Conservation (phyloP, 2,888 invertebrate genomes). For the Pemphredon lugubris region DNA sequence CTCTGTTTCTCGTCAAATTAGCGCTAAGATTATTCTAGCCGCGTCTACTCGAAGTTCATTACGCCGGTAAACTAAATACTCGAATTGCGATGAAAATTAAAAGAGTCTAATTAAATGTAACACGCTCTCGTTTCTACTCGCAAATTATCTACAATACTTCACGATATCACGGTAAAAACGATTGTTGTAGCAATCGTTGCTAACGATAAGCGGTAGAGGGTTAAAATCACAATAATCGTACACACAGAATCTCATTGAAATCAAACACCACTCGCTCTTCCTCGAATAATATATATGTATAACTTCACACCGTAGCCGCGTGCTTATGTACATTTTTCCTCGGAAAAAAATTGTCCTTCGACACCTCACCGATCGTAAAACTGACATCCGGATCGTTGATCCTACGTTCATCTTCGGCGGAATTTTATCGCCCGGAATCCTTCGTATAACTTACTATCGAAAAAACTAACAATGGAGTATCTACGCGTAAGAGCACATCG, state of each 20-base stretch:
- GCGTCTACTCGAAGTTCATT: no score
- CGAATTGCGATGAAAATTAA: no score
- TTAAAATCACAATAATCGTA: slow-evolving; percentile 52
- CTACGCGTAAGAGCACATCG: slow-evolving; percentile 67
- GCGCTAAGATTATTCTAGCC: no score
- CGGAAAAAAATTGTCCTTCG: slow-evolving; percentile 20
- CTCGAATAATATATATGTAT: slow-evolving; percentile 12
- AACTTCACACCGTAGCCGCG: slow-evolving; percentile 23
- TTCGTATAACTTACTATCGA: slow-evolving; percentile 53
- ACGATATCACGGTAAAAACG: neutral
- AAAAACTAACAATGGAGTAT: slow-evolving; percentile 56
- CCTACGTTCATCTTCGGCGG: neutral
- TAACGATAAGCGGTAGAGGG: slow-evolving; percentile 51
- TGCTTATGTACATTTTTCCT: no score
- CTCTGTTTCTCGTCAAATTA: neutral
- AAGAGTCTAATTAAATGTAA: no score
- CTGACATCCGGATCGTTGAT: neutral
- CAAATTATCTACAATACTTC: neutral
- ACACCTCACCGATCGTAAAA: slow-evolving; percentile 27
- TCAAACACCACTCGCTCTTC: slow-evolving; percentile 11
- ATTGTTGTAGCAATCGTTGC: neutral
- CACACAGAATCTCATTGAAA: slow-evolving; percentile 20
- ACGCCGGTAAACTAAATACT: no score
- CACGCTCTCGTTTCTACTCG: neutral
- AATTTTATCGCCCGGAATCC: neutral